phyloP scores from a whole-genome alignment of 2,888 invertebrate genomes.

The Ferrisia virgata region DNA sequence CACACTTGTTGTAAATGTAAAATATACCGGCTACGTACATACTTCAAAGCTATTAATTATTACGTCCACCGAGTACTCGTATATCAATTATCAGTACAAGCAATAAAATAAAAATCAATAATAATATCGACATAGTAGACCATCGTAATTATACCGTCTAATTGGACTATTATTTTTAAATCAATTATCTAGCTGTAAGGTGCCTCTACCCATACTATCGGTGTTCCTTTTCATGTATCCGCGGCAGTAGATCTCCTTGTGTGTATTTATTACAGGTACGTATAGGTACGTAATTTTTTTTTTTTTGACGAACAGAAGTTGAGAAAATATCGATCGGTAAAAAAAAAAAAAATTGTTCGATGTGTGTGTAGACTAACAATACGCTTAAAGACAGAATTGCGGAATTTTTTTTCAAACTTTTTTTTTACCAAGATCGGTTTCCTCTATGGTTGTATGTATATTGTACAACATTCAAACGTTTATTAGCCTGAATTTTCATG shows the following conservation, averaged over 20 bases:
- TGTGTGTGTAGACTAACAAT: neutral
- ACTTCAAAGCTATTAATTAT: conserved; percentile 34
- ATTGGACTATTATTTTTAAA: conserved; percentile 41
- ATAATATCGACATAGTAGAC: conserved; percentile 23
- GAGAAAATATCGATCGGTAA: neutral
- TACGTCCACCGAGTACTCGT: conserved; percentile 20
- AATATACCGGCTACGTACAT: neutral
- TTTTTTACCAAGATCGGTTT: too few species aligned
- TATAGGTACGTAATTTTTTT: too few species aligned
- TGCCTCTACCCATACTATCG: too few species aligned
- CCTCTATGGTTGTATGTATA: too few species aligned
- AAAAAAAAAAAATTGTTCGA: neutral
- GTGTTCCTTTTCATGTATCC: neutral
- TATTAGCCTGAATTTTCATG: too few species aligned
- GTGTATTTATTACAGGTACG: neutral
- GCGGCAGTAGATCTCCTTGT: conserved; percentile 1
- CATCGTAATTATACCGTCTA: conserved; percentile 33
- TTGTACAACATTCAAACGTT: too few species aligned
- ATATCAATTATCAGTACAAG: conserved; percentile 26
- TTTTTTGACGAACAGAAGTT: neutral
- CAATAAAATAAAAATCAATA: conserved; percentile 40
- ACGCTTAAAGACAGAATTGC: too few species aligned
- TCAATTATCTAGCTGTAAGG: too few species aligned
- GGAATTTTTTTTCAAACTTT: too few species aligned
- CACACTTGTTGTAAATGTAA: neutral